Evolutionary conservation across 2,888 invertebrate genomes (phyloP).

Genomic region (Agonopterix alstromeriana): DNA sequence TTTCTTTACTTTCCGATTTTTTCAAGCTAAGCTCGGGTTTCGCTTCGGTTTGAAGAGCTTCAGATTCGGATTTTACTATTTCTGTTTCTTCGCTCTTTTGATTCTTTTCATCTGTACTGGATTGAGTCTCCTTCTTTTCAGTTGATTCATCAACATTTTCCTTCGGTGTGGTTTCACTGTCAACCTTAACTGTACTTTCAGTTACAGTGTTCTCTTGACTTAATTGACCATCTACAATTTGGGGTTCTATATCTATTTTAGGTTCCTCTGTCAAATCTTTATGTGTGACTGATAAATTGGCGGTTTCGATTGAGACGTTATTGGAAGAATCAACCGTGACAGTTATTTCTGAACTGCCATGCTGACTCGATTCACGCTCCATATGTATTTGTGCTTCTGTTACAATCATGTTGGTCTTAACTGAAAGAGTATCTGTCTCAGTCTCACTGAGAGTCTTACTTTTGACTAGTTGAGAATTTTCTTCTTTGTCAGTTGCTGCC

Average conservation of each 20-base stretch:
- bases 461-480: constrained; percentile 32
- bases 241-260: constrained; percentile 21
- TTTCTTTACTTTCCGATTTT: constrained; percentile 7
- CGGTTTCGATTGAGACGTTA: constrained; percentile 62
- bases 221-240: constrained; percentile 6
- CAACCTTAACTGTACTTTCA: constrained; percentile 10
- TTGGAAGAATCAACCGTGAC: constrained; percentile 62
- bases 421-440: constrained; percentile 65
- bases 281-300: constrained; percentile 54
- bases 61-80: constrained; percentile 6
- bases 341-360: constrained; percentile 61
- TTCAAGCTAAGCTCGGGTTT: constrained; percentile 10
- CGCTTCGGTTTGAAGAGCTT: constrained; percentile 10
- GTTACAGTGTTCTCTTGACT: constrained; percentile 1
- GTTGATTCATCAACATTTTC: constrained; percentile 3
- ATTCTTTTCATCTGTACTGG: constrained; percentile 5
- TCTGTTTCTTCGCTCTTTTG: constrained; percentile 10
- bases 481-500: constrained; percentile 35
- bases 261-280: constrained; percentile 40
- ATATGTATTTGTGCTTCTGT: constrained; percentile 74
- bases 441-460: constrained; percentile 58
- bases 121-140: constrained; percentile 9
- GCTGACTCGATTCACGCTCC: constrained; percentile 59
- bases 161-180: constrained; percentile 10
- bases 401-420: constrained; percentile 67